Evolutionary conservation across 2,113 vertebrate genomes (phyloP).

Genomic region (Hipposideros armiger): DNA sequence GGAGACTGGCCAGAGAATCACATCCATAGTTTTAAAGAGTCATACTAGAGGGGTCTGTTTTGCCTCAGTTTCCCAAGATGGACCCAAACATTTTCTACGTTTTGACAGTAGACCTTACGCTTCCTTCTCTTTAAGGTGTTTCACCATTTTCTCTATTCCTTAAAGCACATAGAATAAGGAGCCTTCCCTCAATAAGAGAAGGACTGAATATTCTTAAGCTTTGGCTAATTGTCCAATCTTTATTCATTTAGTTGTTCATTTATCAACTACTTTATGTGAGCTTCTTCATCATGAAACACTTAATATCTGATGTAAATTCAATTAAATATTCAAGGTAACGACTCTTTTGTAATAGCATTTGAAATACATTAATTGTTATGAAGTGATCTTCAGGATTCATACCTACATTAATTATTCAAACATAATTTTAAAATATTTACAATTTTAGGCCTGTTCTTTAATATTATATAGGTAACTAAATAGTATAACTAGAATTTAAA

Average conservation of each 20-base stretch:
- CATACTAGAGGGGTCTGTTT: not conserved
- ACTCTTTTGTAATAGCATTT: not conserved
- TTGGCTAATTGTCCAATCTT: not conserved
- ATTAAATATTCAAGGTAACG: not conserved
- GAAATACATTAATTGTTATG: not conserved
- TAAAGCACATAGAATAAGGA: not conserved
- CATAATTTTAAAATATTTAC: not conserved
- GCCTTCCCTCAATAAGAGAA: not conserved
- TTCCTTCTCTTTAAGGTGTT: not conserved
- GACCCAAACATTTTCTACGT: not conserved
- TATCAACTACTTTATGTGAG: not conserved
- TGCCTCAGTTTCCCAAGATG: not conserved
- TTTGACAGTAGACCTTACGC: not conserved
- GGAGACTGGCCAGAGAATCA: not conserved
- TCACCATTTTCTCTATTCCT: not conserved
- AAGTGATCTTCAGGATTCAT: not conserved
- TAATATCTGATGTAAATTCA: not conserved
- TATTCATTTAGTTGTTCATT: not conserved
- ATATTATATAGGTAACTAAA: not conserved
- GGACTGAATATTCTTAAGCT: not conserved
- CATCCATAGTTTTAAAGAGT: not conserved
- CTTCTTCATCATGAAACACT: not conserved
- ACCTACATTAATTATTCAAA: not conserved
- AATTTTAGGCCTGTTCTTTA: not conserved
- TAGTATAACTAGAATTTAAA: not conserved